These are phyloP conservation scores for Hipposideros larvatus DNA, from an alignment of 2,797 vertebrate species.

Conservation along the genomic window DNA sequence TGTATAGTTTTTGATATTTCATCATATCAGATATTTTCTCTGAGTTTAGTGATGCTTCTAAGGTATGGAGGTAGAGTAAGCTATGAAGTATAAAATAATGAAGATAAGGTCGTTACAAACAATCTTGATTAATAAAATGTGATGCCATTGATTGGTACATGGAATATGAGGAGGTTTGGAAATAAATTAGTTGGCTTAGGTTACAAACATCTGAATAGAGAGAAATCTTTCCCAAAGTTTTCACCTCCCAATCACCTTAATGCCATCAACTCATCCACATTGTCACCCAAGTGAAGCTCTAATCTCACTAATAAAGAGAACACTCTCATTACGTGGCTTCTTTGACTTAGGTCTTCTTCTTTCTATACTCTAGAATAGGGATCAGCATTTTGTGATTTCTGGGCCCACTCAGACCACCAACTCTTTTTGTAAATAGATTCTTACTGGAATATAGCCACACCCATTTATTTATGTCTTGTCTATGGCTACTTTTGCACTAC, in stretches of 20 bases:
- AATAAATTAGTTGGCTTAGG: background rate
- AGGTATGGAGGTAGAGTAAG: background rate
- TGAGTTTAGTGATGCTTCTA: background rate
- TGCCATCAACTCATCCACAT: background rate
- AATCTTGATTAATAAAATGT: background rate
- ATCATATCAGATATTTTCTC: background rate
- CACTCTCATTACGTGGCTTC: background rate
- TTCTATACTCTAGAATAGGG: background rate
- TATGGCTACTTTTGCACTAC: background rate
- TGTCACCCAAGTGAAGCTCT: background rate
- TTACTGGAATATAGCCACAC: background rate
- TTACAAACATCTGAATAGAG: background rate
- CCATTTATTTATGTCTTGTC: background rate
- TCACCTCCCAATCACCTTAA: background rate
- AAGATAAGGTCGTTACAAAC: background rate
- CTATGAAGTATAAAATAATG: background rate
- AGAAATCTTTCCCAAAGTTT: background rate
- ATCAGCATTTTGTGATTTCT: background rate
- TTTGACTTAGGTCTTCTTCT: background rate
- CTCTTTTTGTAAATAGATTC: background rate
- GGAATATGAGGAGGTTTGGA: background rate
- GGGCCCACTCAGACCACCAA: background rate
- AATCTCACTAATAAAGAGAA: background rate
- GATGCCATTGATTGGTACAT: background rate
- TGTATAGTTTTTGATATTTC: background rate